Percentiles rank a stretch among this genome's conserved stretches.
These are phyloP conservation scores for Aleiodes alternator DNA, from an alignment of 2,888 invertebrate genomes.

Conservation along the genomic window DNA sequence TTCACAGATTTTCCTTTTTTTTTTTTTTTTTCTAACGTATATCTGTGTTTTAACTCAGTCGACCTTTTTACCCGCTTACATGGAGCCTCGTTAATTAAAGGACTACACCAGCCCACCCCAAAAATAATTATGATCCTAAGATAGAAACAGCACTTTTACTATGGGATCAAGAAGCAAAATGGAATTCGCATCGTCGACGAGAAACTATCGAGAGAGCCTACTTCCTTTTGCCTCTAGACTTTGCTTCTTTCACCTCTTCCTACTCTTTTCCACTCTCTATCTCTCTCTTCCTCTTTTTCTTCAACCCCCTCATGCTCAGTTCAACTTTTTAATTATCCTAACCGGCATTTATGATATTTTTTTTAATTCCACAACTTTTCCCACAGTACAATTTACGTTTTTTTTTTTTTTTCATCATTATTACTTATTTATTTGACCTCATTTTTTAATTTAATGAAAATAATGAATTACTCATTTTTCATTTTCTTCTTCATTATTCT, in stretches of 20 bases:
- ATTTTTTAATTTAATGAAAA: not conserved
- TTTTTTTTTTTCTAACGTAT: constrained; percentile 24
- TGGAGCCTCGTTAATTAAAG: constrained; percentile 38
- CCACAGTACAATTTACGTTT: not conserved
- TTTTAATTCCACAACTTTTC: constrained; percentile 2
- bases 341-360: constrained; percentile 13
- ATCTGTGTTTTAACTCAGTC: not conserved
- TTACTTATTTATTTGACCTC: too few relatives aligned
- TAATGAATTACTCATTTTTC: not conserved
- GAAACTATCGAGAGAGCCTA: constrained; percentile 39
- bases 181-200: constrained; percentile 17
- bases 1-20: constrained; percentile 35
- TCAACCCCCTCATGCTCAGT: not conserved
- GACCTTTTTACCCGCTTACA: constrained; percentile 9
- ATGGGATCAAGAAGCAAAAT: not conserved
- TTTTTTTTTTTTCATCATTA: not conserved
- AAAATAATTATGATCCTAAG: constrained; percentile 48
- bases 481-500: not conserved
- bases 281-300: constrained; percentile 17
- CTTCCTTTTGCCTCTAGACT: not conserved
- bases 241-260: constrained; percentile 14
- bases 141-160: constrained; percentile 15
- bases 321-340: constrained; percentile 26
- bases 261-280: not conserved
- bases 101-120: constrained; percentile 13